Percentiles rank a stretch among this genome's conserved stretches.
These are phyloP conservation scores for Diadophis punctatus DNA, from an alignment of 2,113 vertebrate genomes.

Conservation along the genomic window DNA sequence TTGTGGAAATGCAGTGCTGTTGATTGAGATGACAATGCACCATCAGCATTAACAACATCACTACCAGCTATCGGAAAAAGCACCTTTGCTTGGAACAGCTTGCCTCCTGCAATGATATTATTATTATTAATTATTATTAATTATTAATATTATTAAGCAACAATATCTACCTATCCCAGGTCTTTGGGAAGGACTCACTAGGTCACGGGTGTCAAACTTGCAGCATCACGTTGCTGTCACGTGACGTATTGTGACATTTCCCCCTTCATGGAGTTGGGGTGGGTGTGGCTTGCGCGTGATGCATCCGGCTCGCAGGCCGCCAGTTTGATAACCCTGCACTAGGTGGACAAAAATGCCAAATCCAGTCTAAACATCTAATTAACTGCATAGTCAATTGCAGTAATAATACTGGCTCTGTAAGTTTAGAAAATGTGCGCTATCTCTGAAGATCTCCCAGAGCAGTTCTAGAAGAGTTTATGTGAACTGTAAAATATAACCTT, in stretches of 20 bases:
- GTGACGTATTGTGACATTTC: no score
- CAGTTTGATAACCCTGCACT: no score
- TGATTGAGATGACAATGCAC: neutral
- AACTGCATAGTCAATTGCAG: neutral
- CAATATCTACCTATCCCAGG: neutral
- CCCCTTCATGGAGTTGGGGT: no score
- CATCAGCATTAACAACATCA: neutral
- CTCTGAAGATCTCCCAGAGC: neutral
- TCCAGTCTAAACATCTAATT: neutral
- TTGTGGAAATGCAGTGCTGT: neutral
- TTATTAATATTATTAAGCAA: neutral
- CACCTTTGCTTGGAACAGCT: neutral
- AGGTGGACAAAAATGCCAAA: neutral
- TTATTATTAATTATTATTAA: no score
- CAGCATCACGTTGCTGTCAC: no score
- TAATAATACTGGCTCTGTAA: neutral
- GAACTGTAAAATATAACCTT: neutral
- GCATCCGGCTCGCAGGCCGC: fast-evolving
- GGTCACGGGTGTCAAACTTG: no score
- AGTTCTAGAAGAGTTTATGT: neutral
- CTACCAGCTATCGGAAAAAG: neutral
- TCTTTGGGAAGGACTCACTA: neutral
- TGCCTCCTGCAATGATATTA: neutral
- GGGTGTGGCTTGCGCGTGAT: no score
- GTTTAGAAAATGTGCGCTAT: neutral